Evolutionary conservation across 2,113 vertebrate genomes (phyloP).

Genomic region (Ophiodon elongatus): DNA sequence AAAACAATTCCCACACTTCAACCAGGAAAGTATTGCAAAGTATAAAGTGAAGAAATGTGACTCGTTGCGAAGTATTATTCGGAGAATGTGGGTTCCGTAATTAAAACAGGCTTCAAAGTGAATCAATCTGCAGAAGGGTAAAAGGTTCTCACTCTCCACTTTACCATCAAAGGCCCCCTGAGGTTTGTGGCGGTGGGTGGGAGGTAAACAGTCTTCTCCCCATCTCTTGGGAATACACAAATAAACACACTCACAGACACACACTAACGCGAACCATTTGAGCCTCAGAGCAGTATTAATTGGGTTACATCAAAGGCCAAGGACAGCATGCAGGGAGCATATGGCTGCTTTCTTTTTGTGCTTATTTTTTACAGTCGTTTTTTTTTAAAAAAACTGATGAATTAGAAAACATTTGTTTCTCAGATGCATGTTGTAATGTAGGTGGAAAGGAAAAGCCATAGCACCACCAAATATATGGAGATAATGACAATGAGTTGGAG

Average conservation of each 20-base stretch:
- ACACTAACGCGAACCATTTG: slow-evolving; percentile 26
- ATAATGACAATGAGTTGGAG: neutral
- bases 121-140: slow-evolving; percentile 31
- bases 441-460: neutral
- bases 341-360: neutral
- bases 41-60: neutral
- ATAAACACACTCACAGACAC: slow-evolving; percentile 41
- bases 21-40: neutral
- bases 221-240: slow-evolving; percentile 33
- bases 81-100: slow-evolving; percentile 17
- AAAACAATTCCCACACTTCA: neutral
- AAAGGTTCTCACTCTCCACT: slow-evolving; percentile 44
- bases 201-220: slow-evolving; percentile 48
- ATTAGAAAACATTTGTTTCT: neutral
- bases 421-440: neutral
- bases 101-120: slow-evolving; percentile 40
- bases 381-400: neutral
- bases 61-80: neutral
- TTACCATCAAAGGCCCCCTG: slow-evolving; percentile 68
- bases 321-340: neutral
- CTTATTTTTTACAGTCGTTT: neutral
- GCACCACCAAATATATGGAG: neutral
- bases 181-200: slow-evolving; percentile 51
- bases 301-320: slow-evolving; percentile 31
- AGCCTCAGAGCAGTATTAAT: slow-evolving; percentile 34